Evolutionary conservation across 2,113 vertebrate species (phyloP).

Genomic region (Sarotherodon lohbergeri): DNA sequence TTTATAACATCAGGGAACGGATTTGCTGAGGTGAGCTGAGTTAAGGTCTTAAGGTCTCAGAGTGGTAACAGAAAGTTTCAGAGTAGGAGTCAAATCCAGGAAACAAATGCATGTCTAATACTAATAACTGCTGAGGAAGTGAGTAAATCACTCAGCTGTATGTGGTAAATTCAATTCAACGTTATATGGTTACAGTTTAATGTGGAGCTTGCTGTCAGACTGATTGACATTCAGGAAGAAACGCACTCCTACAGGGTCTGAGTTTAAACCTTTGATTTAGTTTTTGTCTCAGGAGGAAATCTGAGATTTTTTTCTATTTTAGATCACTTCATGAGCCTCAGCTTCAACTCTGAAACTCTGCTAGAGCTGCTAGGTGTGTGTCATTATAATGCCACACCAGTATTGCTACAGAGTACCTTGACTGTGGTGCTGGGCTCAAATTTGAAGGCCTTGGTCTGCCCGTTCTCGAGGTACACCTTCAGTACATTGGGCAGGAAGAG

Average conservation of each 20-base stretch:
- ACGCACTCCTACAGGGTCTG: not conserved
- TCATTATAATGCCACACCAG: not conserved
- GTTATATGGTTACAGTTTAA: not conserved
- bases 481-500: conserved; percentile 94
- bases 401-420: conserved; percentile 76
- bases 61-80: not conserved
- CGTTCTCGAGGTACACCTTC: conserved; percentile 96
- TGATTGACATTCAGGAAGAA: not conserved
- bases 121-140: not conserved
- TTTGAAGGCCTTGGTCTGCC: conserved; percentile 97
- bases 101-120: not conserved
- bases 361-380: not conserved
- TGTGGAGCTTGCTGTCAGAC: not conserved
- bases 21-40: not conserved
- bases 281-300: not conserved
- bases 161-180: not conserved
- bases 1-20: not conserved
- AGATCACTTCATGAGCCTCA: not conserved
- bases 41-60: not conserved
- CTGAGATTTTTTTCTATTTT: not conserved
- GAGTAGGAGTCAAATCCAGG: not conserved
- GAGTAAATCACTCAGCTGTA: accelerated
- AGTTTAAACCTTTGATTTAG: not conserved
- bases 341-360: not conserved
- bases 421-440: conserved; percentile 90